Conservation (phyloP, 1,140 invertebrate species). For the Contarinia nasturtii region DNA sequence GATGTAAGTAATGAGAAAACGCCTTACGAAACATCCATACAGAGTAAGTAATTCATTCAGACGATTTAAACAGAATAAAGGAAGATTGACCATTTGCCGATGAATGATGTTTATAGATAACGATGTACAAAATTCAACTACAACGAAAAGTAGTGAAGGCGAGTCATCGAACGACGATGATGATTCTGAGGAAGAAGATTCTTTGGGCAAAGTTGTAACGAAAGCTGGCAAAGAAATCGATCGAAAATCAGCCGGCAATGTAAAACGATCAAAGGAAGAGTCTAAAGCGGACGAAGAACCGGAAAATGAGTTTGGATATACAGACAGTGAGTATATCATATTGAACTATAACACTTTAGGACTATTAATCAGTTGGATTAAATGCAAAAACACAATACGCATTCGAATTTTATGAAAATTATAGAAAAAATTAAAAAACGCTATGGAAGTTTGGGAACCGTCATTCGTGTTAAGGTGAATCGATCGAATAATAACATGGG, state of each 20-base stretch:
- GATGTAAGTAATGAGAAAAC: slow-evolving; percentile 18
- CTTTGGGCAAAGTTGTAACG: not conserved
- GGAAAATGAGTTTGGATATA: slow-evolving; percentile 85
- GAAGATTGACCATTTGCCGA: no score
- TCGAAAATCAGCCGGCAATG: slow-evolving; percentile 67
- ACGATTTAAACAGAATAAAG: no score
- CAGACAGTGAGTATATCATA: slow-evolving; percentile 49
- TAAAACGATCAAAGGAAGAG: slow-evolving; percentile 58
- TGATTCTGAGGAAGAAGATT: not conserved
- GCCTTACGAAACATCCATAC: not conserved
- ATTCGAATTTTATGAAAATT: no score
- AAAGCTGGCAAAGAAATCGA: slow-evolving; percentile 39
- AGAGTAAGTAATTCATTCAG: slow-evolving; percentile 24
- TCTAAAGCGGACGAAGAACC: slow-evolving; percentile 56
- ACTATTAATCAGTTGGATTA: no score
- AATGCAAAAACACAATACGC: not conserved
- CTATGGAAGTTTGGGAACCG: slow-evolving; percentile 57
- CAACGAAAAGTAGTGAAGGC: not conserved
- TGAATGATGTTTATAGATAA: not conserved
- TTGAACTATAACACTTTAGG: no score
- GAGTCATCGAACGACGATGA: not conserved
- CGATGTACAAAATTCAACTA: not conserved
- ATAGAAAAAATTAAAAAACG: slow-evolving; percentile 82
- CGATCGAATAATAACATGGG: slow-evolving; percentile 50
- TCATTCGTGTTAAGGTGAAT: slow-evolving; percentile 54